Evolutionary conservation across 2,888 invertebrate species (phyloP).

Genomic region (Cerastis leucographa): DNA sequence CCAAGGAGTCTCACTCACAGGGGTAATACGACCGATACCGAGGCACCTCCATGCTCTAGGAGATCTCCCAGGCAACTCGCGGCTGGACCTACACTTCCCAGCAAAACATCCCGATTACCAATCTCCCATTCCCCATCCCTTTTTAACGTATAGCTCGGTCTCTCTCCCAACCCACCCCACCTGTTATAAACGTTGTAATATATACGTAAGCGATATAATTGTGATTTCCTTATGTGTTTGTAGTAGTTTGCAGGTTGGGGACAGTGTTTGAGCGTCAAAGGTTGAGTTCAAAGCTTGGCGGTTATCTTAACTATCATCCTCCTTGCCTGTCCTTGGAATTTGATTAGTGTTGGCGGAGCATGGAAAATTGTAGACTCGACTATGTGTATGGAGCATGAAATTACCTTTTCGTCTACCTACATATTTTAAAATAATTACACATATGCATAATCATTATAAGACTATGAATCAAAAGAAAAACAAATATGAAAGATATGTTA

Average conservation of each 20-base stretch:
- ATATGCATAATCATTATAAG: not conserved
- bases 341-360: not conserved
- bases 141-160: slow-evolving; percentile 53
- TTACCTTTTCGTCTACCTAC: not conserved
- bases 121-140: slow-evolving; percentile 61
- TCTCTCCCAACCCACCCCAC: slow-evolving; percentile 79
- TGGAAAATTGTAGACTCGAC: not conserved
- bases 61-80: slow-evolving; percentile 89
- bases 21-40: slow-evolving; percentile 88
- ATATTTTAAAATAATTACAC: not conserved
- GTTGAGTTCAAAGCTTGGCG: slow-evolving; percentile 22
- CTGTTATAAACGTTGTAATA: slow-evolving; percentile 76
- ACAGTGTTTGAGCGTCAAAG: slow-evolving; percentile 20
- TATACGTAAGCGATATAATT: slow-evolving; percentile 79
- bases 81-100: slow-evolving; percentile 74
- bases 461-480: not conserved
- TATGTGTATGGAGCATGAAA: not conserved
- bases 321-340: not conserved
- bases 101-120: slow-evolving; percentile 71
- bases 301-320: not conserved
- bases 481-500: not conserved
- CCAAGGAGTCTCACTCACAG: slow-evolving; percentile 81
- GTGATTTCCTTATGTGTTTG: slow-evolving; percentile 70
- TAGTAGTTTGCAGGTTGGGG: slow-evolving; percentile 65
- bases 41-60: slow-evolving; percentile 89